Conservation (phyloP, 1,140 invertebrate genomes). For the Drosophila melanogaster region DNA sequence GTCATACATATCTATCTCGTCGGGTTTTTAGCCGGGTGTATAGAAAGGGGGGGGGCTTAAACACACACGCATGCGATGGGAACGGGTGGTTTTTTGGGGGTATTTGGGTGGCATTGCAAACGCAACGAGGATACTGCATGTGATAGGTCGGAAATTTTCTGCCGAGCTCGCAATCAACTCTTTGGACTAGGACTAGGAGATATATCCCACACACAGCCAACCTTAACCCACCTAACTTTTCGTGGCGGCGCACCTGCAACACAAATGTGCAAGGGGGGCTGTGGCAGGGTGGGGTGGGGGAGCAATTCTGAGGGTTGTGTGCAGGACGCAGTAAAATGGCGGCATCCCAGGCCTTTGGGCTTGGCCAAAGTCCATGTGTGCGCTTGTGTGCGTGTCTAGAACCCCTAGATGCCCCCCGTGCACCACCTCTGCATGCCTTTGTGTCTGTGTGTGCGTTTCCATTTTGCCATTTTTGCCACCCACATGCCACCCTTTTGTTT, state of each 20-base stretch:
- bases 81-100: conserved; percentile 14
- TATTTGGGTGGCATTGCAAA: conserved; percentile 44
- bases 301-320: conserved; percentile 31
- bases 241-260: conserved; percentile 67
- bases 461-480: conserved; percentile 17
- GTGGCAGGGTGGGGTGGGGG: conserved; percentile 13
- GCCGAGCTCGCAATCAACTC: conserved; percentile 70
- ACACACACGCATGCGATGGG: conserved; percentile 30
- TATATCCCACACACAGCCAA: conserved; percentile 15
- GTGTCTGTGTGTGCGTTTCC: conserved; percentile 34
- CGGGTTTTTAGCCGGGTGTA: neutral
- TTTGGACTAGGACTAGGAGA: conserved; percentile 36
- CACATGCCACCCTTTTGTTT: conserved; percentile 29
- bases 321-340: conserved; percentile 75
- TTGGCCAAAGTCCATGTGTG: conserved; percentile 45
- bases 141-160: conserved; percentile 78
- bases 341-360: conserved; percentile 64
- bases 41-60: conserved; percentile 9
- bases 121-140: conserved; percentile 79
- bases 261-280: conserved; percentile 62
- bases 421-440: neutral
- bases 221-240: neutral
- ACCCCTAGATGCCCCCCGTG: conserved; percentile 10
- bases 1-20: conserved; percentile 3
- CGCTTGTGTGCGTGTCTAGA: conserved; percentile 46